Conservation (phyloP, 2,888 invertebrate species). For the Phlogophora meticulosa region DNA sequence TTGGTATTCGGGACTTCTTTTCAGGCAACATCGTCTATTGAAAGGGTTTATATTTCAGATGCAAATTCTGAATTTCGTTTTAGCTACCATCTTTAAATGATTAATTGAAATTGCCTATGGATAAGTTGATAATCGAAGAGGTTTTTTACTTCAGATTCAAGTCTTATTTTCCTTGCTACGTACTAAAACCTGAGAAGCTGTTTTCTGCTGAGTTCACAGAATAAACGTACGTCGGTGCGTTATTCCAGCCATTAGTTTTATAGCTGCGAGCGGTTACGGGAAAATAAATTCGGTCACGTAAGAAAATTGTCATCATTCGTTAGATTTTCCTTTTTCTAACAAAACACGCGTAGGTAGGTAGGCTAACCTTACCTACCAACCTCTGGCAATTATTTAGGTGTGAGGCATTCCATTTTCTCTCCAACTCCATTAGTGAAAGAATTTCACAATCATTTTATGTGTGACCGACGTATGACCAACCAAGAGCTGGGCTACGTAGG, state of each 20-base stretch:
- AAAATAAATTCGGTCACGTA: constrained; percentile 74
- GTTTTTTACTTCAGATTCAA: not conserved
- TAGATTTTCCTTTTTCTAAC: constrained; percentile 44
- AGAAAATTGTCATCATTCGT: constrained; percentile 64
- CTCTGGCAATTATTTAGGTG: not conserved
- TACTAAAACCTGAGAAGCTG: constrained; percentile 48
- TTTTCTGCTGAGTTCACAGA: constrained; percentile 55
- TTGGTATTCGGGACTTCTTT: not conserved
- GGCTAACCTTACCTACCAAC: not conserved
- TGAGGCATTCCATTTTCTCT: constrained; percentile 3
- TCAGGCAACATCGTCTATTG: too few species aligned
- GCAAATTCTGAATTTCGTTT: not conserved
- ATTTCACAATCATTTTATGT: constrained; percentile 49
- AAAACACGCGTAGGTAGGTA: not conserved
- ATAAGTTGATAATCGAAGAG: not conserved
- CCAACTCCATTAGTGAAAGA: constrained; percentile 34
- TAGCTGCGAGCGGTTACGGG: constrained; percentile 64
- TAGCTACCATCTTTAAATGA: not conserved
- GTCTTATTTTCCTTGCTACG: constrained; percentile 20
- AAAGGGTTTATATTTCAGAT: not conserved
- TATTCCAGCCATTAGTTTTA: constrained; percentile 74
- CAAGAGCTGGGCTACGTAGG: constrained; percentile 22
- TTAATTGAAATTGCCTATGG: not conserved
- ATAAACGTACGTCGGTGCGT: constrained; percentile 51
- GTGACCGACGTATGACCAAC: constrained; percentile 13